These are phyloP conservation scores for Mionectes olivaceus DNA, from an alignment of 2,797 vertebrate genomes.

Conservation along the genomic window DNA sequence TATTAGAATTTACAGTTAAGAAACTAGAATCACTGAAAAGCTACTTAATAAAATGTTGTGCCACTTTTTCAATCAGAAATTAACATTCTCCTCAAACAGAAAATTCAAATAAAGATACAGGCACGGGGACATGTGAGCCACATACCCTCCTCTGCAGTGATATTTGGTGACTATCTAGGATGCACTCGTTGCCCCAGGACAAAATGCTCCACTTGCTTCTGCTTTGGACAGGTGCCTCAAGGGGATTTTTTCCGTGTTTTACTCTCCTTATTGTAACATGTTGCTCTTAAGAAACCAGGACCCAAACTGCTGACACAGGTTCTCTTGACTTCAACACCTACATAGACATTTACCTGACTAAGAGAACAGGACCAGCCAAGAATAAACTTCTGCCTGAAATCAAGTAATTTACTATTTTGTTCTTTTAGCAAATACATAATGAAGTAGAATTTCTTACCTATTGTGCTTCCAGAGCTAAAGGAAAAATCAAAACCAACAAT, in stretches of 20 bases:
- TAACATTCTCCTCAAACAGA: neutral
- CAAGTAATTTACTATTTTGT: neutral
- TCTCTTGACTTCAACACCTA: neutral
- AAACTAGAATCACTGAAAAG: neutral
- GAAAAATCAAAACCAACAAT: neutral
- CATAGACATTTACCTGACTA: fast-evolving
- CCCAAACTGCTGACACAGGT: neutral
- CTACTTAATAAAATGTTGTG: neutral
- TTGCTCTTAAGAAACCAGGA: neutral
- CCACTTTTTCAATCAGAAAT: neutral
- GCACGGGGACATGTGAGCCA: neutral
- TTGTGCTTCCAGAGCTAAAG: neutral
- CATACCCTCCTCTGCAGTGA: neutral
- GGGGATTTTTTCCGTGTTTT: neutral
- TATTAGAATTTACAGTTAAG: neutral
- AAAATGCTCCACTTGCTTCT: neutral
- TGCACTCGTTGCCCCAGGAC: neutral
- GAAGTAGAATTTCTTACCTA: neutral
- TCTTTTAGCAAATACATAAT: neutral
- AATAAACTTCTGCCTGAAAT: neutral
- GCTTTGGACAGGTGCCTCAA: neutral
- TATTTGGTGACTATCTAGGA: neutral
- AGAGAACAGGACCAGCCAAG: fast-evolving
- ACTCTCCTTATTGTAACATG: neutral
- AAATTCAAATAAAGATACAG: neutral